Evolutionary conservation across 2,797 vertebrate species (phyloP), one percentile per base, ranked within the genome.

Genomic region (Melanogrammus aeglefinus): DNA sequence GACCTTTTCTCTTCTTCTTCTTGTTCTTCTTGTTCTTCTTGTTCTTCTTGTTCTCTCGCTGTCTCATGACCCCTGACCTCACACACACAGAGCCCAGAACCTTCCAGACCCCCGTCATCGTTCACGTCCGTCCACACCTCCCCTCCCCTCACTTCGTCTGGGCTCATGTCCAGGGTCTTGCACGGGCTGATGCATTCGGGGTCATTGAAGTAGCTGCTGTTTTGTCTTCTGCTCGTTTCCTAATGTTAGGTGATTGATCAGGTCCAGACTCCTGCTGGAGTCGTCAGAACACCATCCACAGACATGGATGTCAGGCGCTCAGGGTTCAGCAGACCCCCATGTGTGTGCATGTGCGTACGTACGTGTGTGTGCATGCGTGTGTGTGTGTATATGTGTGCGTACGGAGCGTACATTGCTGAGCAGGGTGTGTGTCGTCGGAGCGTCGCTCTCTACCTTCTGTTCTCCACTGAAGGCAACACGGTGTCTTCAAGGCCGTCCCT

Each of bases 301-400:
- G n/a, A 1, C 57, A 63, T 63, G 57, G 8, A 63, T 33, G 4
- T 33, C 31, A 33, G 31, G 31, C 31, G 31, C n/a, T 63, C 7
- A 9, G 5, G 6, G n/a, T n/a, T 36, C 35, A 36, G 35, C 35
- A 36, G 35, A 36, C 35, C 35, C 5, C 35, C 35, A 36, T 47
- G 44, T 47, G 44, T 47, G 44, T 47, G 44, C 13, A 3, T 47
- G 44, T 47, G 44, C 73, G 27, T 41, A 31, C 63, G 73, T 51
- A 31, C 36, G 33, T 78, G 69, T 73, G 77, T 79, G 71, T 78
- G 77, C 77, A 27, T 74, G 51, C 70, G 18, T 71, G 75, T 74
- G 27, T 51, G 73, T 73, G 44, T 75, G 74, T 76, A 71, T 86
- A 24, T 89, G 81, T 85, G 77, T 86, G 16, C 80, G 69, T 80